A percentile compares a stretch with the other conserved stretches of the same genome.
Conservation (phyloP, 2,113 vertebrate genomes). For the Brachyistius frenatus region DNA sequence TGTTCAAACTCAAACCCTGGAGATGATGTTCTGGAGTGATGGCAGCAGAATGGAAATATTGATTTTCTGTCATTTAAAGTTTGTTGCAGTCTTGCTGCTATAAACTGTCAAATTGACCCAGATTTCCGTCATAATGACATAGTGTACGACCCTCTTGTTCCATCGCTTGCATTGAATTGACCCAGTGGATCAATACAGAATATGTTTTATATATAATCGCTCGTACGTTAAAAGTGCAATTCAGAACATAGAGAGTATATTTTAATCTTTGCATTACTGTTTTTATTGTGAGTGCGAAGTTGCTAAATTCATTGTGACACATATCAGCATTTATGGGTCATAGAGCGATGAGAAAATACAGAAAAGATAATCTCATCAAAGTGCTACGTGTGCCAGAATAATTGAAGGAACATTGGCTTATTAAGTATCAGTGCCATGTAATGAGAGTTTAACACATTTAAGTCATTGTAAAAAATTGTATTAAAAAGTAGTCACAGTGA, state of each 20-base stretch:
- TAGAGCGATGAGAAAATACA: background rate
- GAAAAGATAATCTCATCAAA: background rate
- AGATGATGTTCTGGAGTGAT: constrained; percentile 21
- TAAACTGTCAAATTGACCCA: constrained; percentile 36
- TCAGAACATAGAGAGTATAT: background rate
- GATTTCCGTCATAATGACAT: constrained; percentile 25
- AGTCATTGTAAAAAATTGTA: background rate
- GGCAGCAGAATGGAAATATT: constrained; percentile 56
- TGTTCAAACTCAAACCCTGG: constrained; percentile 33
- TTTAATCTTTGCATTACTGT: background rate
- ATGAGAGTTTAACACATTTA: background rate
- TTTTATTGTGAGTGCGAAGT: background rate
- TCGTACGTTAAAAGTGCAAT: constrained; percentile 11
- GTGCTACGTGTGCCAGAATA: too few relatives aligned
- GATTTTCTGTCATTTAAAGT: constrained; percentile 62
- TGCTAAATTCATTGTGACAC: background rate
- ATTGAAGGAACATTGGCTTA: too few relatives aligned
- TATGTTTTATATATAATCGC: background rate
- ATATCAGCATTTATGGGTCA: constrained; percentile 1
- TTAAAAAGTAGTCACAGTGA: background rate
- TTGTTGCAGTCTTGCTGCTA: constrained; percentile 33
- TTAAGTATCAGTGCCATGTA: background rate
- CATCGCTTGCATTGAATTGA: constrained; percentile 9
- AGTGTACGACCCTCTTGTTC: constrained; percentile 12
- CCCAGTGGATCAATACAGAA: constrained; percentile 43